Evolutionary conservation across 2,888 invertebrate species (phyloP), one percentile per base, ranked within the genome.

Genomic region (Cremastinae sp.): DNA sequence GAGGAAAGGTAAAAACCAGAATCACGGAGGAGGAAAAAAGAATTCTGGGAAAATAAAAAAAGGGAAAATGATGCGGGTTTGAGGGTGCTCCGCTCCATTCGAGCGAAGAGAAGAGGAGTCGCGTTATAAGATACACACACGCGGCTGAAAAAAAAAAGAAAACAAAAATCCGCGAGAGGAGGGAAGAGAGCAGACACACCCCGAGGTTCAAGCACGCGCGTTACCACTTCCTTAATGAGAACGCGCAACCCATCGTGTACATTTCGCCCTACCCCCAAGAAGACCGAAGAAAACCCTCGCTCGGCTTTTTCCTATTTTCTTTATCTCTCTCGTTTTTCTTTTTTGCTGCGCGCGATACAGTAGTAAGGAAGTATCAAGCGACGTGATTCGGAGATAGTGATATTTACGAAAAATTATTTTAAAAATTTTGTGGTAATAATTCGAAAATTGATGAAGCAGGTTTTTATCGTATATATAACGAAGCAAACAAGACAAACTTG

Each of bases 21-120:
- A 84, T 80, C 78, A 78, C 51, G 69, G 69, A 61, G 65, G 80
- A 20, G 69, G n/a, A 75, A 76, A 77, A 74, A 58, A 64, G 64
- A 73, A 76, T 28, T 28, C 28, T 28, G 16, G 18, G 39, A 12
- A 22, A 65, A 53, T 51, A 41, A 65, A 62, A 37, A 22, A 10
- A 41, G 55, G 43, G 16, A 82, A 79, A 78, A 78, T 58, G 69
- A 69, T 58, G 65, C 79, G 22, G 69, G 28, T 75, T 76, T 75
- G 75, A 58, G 61, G 64, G 71, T 74, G 78, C 70, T 62, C 68
- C 78, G 81, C 78, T 65, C 72, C 72, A 68, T 72, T 75, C 71
- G 72, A 55, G 39, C 68, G 35, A 68, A 28, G 49, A 69, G n/a
- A 43, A 58, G 49, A 58, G 61, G 45, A 43, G 39, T 41, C 28